phyloP scores from a whole-genome alignment of 2,113 vertebrate genomes.

The Chaetodon auriga region DNA sequence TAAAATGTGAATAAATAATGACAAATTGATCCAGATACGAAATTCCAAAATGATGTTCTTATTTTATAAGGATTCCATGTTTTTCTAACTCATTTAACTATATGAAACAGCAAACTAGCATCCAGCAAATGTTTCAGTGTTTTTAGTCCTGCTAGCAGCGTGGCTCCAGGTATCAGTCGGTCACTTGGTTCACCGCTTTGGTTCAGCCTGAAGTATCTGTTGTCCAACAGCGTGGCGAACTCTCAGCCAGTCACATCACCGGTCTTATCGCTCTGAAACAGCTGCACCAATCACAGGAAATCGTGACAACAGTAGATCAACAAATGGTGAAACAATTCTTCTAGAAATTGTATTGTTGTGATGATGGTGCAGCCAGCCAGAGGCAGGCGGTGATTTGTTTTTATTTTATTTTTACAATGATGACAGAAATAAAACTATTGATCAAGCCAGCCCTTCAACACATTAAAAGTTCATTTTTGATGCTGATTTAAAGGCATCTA shows the following conservation, averaged over 20 bases:
- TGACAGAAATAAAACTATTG: background rate
- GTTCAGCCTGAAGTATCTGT: too few species aligned
- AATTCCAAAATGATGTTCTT: background rate
- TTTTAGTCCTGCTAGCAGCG: background rate
- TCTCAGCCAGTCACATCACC: background rate
- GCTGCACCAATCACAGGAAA: constrained; percentile 1
- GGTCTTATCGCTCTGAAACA: background rate
- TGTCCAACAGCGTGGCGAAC: background rate
- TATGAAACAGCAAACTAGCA: background rate
- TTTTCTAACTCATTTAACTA: too few species aligned
- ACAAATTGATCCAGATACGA: background rate
- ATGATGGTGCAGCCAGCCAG: background rate
- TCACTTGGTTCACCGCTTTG: background rate
- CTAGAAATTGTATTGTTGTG: background rate
- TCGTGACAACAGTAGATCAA: background rate
- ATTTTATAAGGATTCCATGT: background rate
- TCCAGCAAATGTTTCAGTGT: background rate
- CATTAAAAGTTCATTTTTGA: background rate
- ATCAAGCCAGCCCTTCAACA: background rate
- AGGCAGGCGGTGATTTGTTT: background rate
- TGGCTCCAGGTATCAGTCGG: background rate
- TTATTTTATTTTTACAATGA: background rate
- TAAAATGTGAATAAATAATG: background rate
- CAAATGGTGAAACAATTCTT: background rate
- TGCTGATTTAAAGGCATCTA: background rate